A percentile compares a stretch with the other conserved stretches of the same genome.
Evolutionary conservation across 2,113 vertebrate genomes (phyloP).

Genomic region (Oreochromis aureus): DNA sequence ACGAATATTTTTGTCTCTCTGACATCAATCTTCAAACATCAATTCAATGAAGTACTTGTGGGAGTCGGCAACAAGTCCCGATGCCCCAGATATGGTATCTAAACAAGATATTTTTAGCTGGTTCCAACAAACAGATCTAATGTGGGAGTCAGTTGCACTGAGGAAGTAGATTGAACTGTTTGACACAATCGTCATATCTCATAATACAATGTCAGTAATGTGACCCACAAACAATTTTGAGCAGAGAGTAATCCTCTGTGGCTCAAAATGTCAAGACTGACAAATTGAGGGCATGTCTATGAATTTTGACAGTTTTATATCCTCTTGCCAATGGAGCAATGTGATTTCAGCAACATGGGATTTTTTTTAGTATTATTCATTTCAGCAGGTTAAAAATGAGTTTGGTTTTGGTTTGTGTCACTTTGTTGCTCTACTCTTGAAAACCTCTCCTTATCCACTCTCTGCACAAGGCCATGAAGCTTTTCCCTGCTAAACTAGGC

Average conservation of each 20-base stretch:
- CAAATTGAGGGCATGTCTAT: neutral
- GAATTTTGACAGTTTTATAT: neutral
- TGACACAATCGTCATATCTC: neutral
- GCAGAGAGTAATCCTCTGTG: neutral
- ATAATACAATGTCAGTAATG: neutral
- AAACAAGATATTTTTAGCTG: slow-evolving; percentile 48
- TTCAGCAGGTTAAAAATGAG: neutral
- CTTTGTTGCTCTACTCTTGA: neutral
- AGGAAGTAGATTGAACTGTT: neutral
- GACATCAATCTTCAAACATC: slow-evolving; percentile 23
- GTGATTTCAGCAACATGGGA: neutral
- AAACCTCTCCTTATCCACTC: neutral
- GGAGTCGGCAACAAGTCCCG: slow-evolving; percentile 18
- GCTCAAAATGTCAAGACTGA: neutral
- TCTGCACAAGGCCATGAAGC: slow-evolving; percentile 1
- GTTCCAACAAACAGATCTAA: neutral
- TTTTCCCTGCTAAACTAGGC: slow-evolving; percentile 25
- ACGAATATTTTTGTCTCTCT: neutral
- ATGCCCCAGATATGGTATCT: slow-evolving; percentile 39
- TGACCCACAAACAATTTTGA: neutral
- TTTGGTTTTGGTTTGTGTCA: neutral
- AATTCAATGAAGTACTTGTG: neutral
- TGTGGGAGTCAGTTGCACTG: neutral
- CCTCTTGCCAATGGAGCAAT: neutral
- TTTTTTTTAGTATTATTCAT: neutral